Percentiles rank a stretch among this genome's conserved stretches.
Evolutionary conservation across 2,888 invertebrate species (phyloP).

Genomic region (Tenthredo scrophulariae): DNA sequence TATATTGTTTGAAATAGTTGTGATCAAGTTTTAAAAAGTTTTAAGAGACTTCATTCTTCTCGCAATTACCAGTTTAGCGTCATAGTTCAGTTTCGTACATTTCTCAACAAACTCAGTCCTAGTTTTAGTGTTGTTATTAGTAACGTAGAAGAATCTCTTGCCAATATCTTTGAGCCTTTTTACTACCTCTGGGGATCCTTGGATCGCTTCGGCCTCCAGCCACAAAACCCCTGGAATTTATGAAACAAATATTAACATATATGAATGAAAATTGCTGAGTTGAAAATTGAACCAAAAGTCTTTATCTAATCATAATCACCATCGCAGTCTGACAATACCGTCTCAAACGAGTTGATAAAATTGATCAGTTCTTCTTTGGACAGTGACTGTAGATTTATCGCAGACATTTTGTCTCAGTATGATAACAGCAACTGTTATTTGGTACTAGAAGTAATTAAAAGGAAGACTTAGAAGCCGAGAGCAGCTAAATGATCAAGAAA

Average conservation of each 20-base stretch:
- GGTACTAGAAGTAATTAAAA: not conserved
- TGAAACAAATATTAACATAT: not conserved
- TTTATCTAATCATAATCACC: slow-evolving; percentile 79
- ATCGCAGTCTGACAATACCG: slow-evolving; percentile 92
- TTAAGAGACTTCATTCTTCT: not conserved
- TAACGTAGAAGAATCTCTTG: slow-evolving; percentile 84
- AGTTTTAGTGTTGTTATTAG: slow-evolving; percentile 85
- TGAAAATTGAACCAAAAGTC: not conserved
- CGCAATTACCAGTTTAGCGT: slow-evolving; percentile 76
- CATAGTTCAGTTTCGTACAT: slow-evolving; percentile 80
- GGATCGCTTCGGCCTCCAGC: slow-evolving; percentile 79
- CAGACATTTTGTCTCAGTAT: slow-evolving; percentile 64
- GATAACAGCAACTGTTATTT: not conserved
- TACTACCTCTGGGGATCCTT: slow-evolving; percentile 79
- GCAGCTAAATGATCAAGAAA: not conserved
- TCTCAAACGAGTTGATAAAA: slow-evolving; percentile 88
- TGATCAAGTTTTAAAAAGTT: not conserved
- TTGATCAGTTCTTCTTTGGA: slow-evolving; percentile 81
- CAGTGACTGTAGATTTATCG: slow-evolving; percentile 81
- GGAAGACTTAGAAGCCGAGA: not conserved
- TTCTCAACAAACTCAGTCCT: slow-evolving; percentile 81
- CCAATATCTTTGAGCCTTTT: slow-evolving; percentile 79
- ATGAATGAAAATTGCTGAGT: not conserved
- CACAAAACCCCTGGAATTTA: slow-evolving; percentile 80
- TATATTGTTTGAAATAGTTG: not conserved